A percentile compares a stretch with the other conserved stretches of the same genome.
Evolutionary conservation across 2,113 vertebrate genomes (phyloP).

Genomic region (Sminthopsis crassicaudata): DNA sequence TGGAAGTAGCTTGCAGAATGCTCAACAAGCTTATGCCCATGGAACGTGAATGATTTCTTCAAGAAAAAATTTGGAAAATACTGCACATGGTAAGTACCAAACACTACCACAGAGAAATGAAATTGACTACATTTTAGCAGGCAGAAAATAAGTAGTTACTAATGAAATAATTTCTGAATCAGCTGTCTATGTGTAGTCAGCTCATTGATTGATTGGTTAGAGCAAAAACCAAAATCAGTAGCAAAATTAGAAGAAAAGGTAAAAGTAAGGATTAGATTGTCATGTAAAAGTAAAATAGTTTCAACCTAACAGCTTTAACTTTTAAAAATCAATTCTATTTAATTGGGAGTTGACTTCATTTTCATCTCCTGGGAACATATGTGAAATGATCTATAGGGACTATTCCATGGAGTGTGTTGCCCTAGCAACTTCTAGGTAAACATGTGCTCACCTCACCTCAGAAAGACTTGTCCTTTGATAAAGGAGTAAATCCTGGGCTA

Average conservation of each 20-base stretch:
- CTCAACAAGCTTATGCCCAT: neutral
- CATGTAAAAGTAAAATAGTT: neutral
- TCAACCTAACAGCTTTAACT: neutral
- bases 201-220: neutral
- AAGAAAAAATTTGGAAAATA: neutral
- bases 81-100: neutral
- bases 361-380: neutral
- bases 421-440: neutral
- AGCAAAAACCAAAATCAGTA: neutral
- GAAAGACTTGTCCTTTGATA: neutral
- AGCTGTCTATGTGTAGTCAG: neutral
- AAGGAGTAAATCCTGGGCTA: neutral
- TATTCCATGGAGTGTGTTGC: neutral
- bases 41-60: too few species aligned
- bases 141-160: neutral
- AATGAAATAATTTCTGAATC: neutral
- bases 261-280: neutral
- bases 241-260: neutral
- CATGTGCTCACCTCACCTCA: neutral
- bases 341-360: neutral
- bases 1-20: neutral
- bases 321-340: neutral
- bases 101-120: neutral
- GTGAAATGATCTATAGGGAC: neutral
- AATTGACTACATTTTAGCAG: neutral